These are phyloP conservation scores for Eupeodes latifasciatus DNA, from an alignment of 2,888 invertebrate genomes.

Conservation along the genomic window DNA sequence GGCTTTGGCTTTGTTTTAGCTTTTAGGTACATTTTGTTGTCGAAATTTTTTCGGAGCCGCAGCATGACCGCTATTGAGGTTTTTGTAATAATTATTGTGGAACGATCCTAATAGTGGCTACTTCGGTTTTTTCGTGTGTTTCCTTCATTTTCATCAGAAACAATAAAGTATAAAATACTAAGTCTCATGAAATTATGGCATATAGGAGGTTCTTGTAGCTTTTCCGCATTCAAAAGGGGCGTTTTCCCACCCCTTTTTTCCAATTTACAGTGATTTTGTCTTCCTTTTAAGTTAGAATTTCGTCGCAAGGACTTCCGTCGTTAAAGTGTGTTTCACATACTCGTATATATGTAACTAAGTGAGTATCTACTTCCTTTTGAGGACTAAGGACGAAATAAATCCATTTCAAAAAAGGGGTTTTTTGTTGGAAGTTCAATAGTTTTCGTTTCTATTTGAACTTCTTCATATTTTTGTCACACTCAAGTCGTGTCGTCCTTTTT, in stretches of 20 bases:
- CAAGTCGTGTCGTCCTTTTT: slow-evolving; percentile 5
- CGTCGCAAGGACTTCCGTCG: too few relatives aligned
- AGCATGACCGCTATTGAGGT: slow-evolving; percentile 71
- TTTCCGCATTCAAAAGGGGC: too few relatives aligned
- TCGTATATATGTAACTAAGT: too few relatives aligned
- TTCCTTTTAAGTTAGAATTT: too few relatives aligned
- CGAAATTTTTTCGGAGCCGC: slow-evolving; percentile 64
- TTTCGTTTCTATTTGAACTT: not conserved
- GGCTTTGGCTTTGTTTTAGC: slow-evolving; percentile 49
- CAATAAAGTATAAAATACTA: not conserved
- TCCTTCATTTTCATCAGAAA: not conserved
- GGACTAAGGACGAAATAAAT: slow-evolving; percentile 50
- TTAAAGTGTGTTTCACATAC: not conserved
- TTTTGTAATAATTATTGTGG: slow-evolving; percentile 64
- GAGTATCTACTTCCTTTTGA: not conserved
- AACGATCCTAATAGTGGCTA: slow-evolving; percentile 42
- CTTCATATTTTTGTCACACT: slow-evolving; percentile 20
- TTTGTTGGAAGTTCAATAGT: not conserved
- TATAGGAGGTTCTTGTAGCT: too few relatives aligned
- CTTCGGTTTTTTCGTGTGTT: not conserved
- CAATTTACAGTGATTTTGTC: too few relatives aligned
- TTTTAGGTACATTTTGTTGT: slow-evolving; percentile 33
- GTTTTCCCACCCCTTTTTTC: too few relatives aligned
- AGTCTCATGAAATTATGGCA: not conserved
- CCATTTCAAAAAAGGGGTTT: slow-evolving; percentile 47